A percentile compares a stretch with the other conserved stretches of the same genome.
Evolutionary conservation across 1,140 invertebrate genomes (phyloP).

Genomic region (Atta colombica): DNA sequence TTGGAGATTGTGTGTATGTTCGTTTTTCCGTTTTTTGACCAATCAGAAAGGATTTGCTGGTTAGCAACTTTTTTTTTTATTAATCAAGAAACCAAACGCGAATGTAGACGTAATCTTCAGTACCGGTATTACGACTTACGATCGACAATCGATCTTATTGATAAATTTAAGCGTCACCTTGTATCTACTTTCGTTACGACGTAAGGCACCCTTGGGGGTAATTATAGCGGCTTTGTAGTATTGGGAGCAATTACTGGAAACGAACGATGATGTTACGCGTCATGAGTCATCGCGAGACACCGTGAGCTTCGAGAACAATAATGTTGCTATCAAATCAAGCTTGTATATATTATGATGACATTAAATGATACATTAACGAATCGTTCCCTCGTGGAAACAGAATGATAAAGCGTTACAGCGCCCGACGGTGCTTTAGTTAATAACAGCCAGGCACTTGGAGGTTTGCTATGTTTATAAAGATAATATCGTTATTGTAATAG

Average conservation of each 20-base stretch:
- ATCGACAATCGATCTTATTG: not conserved
- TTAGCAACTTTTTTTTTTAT: no score
- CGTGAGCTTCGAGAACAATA: not conserved
- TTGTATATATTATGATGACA: not conserved
- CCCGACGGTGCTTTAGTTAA: constrained; percentile 13
- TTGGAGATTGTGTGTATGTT: no score
- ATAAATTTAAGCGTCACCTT: not conserved
- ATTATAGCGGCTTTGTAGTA: not conserved
- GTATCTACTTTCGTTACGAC: not conserved
- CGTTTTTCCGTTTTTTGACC: no score
- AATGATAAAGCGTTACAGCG: constrained; percentile 33
- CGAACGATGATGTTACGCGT: not conserved
- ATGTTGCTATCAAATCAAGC: not conserved
- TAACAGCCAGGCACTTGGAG: constrained; percentile 19
- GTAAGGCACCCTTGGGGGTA: not conserved
- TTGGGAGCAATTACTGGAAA: not conserved
- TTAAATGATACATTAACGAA: constrained; percentile 29
- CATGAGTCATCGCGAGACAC: not conserved
- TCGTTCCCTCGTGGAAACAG: not conserved
- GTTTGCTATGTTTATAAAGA: constrained; percentile 34
- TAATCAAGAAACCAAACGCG: no score
- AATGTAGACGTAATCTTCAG: no score
- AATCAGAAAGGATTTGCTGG: no score
- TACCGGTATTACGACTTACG: not conserved
- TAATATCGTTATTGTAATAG: constrained; percentile 24